Conservation (phyloP, 37 sponge, comb jelly and placozoan species). For the Beroe forskalii region DNA sequence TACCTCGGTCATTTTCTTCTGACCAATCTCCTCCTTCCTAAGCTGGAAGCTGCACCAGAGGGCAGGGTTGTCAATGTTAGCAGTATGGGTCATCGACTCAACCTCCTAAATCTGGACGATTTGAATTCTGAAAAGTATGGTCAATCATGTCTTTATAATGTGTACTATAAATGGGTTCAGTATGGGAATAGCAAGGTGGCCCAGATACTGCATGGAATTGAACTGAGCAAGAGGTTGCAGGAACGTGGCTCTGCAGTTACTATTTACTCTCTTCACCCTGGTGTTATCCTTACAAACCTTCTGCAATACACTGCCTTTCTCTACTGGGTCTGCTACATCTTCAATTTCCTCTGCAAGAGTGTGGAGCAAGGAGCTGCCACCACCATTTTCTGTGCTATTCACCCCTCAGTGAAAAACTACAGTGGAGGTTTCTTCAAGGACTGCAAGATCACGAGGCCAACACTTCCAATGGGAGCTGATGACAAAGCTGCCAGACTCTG, state of each 20-base stretch:
- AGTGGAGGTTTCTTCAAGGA: conserved; percentile 67
- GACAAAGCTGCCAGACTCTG: conserved; percentile 23
- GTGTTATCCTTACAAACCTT: conserved; percentile 64
- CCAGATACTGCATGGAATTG: conserved; percentile 70
- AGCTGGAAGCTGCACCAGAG: conserved; percentile 73
- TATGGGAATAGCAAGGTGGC: conserved; percentile 45
- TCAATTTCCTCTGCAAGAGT: conserved; percentile 39
- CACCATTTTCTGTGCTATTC: conserved; percentile 72
- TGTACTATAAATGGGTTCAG: conserved; percentile 32
- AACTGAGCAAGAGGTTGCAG: conserved; percentile 69
- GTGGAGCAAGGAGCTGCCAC: conserved; percentile 73
- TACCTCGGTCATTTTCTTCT: conserved; percentile 91
- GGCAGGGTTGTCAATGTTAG: conserved; percentile 71
- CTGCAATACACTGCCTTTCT: background rate
- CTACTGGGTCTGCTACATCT: background rate
- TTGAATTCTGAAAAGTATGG: conserved; percentile 8
- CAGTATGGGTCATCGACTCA: conserved; percentile 35
- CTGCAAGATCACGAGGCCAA: conserved; percentile 37
- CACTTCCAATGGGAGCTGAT: background rate
- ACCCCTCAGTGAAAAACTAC: conserved; percentile 74
- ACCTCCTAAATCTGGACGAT: conserved; percentile 1
- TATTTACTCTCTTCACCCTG: conserved; percentile 73
- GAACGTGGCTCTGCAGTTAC: conserved; percentile 67
- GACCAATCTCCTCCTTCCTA: conserved; percentile 81
- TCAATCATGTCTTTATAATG: background rate